Conservation (phyloP, 2,113 vertebrate genomes). For the Lynx canadensis region DNA sequence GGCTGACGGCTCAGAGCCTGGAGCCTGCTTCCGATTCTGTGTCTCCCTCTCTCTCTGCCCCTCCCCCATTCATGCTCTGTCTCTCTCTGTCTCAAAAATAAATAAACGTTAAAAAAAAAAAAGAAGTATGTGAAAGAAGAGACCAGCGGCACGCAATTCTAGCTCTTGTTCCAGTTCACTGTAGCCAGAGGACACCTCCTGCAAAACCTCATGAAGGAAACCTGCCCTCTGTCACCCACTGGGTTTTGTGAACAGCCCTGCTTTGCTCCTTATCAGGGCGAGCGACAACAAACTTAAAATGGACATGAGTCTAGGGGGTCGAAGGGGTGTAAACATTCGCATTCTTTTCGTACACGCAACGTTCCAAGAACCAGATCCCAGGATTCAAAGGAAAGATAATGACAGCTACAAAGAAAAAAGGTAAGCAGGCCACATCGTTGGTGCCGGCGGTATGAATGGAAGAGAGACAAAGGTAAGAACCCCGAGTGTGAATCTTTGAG, state of each 20-base stretch:
- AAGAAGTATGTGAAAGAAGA: not conserved
- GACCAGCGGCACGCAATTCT: fast-evolving
- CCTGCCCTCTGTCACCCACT: not conserved
- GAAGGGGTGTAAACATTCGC: not conserved
- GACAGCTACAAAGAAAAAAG: not conserved
- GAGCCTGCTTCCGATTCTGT: too few relatives aligned
- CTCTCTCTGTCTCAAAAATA: too few relatives aligned
- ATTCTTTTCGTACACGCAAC: not conserved
- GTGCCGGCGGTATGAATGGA: not conserved
- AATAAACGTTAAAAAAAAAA: too few relatives aligned
- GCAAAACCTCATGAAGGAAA: not conserved
- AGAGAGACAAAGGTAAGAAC: not conserved
- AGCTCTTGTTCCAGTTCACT: not conserved
- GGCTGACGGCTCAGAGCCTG: too few relatives aligned
- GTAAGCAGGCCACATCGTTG: not conserved
- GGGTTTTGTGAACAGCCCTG: not conserved
- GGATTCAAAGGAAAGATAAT: not conserved
- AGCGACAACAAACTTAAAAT: not conserved
- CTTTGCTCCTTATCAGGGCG: not conserved
- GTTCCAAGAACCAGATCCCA: not conserved
- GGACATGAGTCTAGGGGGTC: not conserved
- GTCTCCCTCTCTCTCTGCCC: too few relatives aligned
- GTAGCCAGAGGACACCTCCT: not conserved
- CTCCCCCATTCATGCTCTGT: too few relatives aligned
- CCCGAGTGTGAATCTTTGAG: not conserved